Evolutionary conservation across 2,888 invertebrate species (phyloP).

Genomic region (Saturnia pavonia): DNA sequence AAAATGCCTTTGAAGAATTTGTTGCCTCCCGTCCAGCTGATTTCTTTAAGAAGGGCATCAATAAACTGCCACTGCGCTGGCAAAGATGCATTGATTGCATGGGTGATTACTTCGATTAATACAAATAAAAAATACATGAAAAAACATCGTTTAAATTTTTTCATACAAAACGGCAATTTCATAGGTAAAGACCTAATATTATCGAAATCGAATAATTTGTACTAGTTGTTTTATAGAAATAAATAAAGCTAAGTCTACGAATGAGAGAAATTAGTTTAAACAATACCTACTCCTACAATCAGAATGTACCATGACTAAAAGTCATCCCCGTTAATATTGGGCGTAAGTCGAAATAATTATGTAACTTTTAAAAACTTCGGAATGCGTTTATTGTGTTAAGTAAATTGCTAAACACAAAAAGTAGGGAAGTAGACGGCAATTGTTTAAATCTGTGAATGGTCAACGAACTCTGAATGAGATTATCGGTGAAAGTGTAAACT

Average conservation of each 20-base stretch:
- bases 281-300: neutral
- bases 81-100: too few species aligned
- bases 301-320: neutral
- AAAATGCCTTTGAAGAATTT: too few species aligned
- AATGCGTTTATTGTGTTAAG: constrained; percentile 6
- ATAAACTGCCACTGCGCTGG: too few species aligned
- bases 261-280: neutral
- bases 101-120: too few species aligned
- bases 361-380: neutral
- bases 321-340: neutral
- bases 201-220: neutral
- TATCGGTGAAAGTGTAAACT: constrained; percentile 34
- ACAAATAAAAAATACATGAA: too few species aligned
- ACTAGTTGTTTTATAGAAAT: neutral
- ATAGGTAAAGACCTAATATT: too few species aligned
- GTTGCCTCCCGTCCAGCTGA: too few species aligned
- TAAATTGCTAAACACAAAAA: constrained; percentile 6
- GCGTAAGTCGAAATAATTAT: neutral
- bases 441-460: constrained; percentile 24
- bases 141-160: too few species aligned
- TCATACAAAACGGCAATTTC: too few species aligned
- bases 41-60: too few species aligned
- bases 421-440: constrained; percentile 13
- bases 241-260: too few species aligned
- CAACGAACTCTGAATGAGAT: constrained; percentile 35